Evolutionary conservation across 1,140 invertebrate species (phyloP), one percentile per base, ranked within the genome.

Genomic region (Lucilia sericata): DNA sequence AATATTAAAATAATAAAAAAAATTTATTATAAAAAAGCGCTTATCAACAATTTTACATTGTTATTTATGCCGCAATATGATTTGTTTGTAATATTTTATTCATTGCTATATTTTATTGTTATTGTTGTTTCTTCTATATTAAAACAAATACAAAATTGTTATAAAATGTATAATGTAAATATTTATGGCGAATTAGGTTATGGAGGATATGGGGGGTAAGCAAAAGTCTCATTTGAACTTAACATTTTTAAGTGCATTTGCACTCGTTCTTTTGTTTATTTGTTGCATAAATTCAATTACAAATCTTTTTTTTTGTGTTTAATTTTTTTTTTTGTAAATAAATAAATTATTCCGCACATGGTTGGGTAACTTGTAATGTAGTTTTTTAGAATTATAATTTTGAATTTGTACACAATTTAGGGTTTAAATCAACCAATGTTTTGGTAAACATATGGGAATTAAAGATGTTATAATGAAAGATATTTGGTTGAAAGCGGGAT

Each of bases 211-310:
- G 14, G 55, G 55, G 55, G 7, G 14, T 17, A 14, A 3, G 55
- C 13, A 10, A 42, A 42, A 42, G 55, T 12, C 55, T 60, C 14
- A n/a, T 17, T 60, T 60, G 14, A 60, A 60, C n/a, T 60, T 42
- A 42, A 42, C 42, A 42, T n/a, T 60, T 60, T 60, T 60, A 17
- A 60, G 55, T 60, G 2, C 55, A 60, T 17, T 60, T 60, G 55
- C n/a, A 60, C 55, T 60, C n/a, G 55, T n/a, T 60, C n/a, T 60
- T 60, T 60, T 60, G n/a, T 60, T 60, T 60, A 60, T 60, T 60
- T 60, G 14, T 60, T 60, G 55, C 55, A 60, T 60, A 60, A 60
- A 60, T 60, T 60, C 14, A 60, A 60, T 60, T 60, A 60, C n/a
- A 14, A 10, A 14, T 55, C 51, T 14, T 55, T 30, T 42, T 42